Percentiles rank a stretch among this genome's conserved stretches.
phyloP scores from a whole-genome alignment of 2,113 vertebrate species.

The Patagioenas fasciata region DNA sequence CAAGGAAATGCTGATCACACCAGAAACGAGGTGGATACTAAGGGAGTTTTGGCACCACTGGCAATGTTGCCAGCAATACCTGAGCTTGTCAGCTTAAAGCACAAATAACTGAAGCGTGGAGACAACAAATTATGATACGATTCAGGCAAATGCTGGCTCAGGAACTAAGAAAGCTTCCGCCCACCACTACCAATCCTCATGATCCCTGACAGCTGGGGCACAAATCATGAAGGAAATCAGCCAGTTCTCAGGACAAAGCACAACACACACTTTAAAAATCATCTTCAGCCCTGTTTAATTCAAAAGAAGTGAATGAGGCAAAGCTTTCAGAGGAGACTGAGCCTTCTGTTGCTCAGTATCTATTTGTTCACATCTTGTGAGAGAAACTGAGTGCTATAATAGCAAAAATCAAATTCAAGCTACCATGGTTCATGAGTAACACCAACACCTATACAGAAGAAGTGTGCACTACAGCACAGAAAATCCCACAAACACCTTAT shows the following conservation, averaged over 20 bases:
- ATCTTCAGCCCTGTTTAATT: background rate
- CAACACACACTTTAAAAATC: background rate
- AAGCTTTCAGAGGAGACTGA: background rate
- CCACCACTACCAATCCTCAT: rapidly evolving
- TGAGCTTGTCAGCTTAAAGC: background rate
- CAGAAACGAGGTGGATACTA: background rate
- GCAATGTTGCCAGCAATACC: background rate
- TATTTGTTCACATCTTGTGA: background rate
- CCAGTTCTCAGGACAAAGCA: background rate
- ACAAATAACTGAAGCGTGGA: background rate
- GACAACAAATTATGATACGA: background rate
- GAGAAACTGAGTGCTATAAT: background rate
- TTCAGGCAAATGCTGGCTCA: background rate
- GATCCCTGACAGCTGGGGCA: background rate
- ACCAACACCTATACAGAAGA: background rate
- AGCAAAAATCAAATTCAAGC: background rate
- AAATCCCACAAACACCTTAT: background rate
- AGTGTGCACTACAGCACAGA: background rate
- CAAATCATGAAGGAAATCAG: background rate
- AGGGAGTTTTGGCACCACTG: background rate
- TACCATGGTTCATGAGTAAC: background rate
- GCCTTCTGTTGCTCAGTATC: background rate
- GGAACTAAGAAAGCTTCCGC: background rate
- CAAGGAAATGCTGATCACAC: rapidly evolving
- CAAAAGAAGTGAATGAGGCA: background rate